Evolutionary conservation across 1,140 invertebrate genomes (phyloP), one percentile per base, ranked within the genome.

Genomic region (Nomia melanderi): DNA sequence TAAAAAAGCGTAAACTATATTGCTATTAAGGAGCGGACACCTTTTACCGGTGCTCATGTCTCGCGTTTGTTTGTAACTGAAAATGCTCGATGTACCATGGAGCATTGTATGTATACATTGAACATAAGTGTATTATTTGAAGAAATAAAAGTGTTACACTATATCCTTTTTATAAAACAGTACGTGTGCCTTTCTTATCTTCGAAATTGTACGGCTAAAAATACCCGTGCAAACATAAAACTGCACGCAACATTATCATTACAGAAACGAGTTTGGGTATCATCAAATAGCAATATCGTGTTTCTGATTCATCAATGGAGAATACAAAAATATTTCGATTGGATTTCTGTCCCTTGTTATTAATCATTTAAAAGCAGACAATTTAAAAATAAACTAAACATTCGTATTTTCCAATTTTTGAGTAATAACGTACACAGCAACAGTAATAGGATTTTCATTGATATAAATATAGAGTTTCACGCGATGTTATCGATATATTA

Each of bases 401-500:
- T n/a, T n/a, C n/a, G n/a, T n/a, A n/a, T n/a, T n/a, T n/a, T n/a
- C n/a, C n/a, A n/a, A n/a, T n/a, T n/a, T n/a, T n/a, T n/a, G n/a
- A 25, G 20, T 60, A 14, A 23, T 76, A 57, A 70, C 63, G 74
- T 79, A 14, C 33, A 20, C 9, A 44, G 63, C 69, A 36, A 59
- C 20, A 27, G 29, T 41, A 4, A 59, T n/a, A 47, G 17, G 20
- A 70, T 73, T 64, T 50, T 1, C 12, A 29, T 53, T 27, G 56
- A 14, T 23, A 33, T 70, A 44, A 69, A 79, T 85, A 83, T 82
- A 67, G 50, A 78, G 25, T 47, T 7, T 54, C 63, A 47, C 25
- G 27, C 17, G 57, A 73, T 81, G 56, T 47, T 82, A 86, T 84
- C 84, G 72, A 62, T 27, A 27, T 17, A 78, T 86, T 86, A 87